These are phyloP conservation scores for Acanthaster planci DNA, from an alignment of 35 echinoderm and acorn worm species.

Conservation along the genomic window DNA sequence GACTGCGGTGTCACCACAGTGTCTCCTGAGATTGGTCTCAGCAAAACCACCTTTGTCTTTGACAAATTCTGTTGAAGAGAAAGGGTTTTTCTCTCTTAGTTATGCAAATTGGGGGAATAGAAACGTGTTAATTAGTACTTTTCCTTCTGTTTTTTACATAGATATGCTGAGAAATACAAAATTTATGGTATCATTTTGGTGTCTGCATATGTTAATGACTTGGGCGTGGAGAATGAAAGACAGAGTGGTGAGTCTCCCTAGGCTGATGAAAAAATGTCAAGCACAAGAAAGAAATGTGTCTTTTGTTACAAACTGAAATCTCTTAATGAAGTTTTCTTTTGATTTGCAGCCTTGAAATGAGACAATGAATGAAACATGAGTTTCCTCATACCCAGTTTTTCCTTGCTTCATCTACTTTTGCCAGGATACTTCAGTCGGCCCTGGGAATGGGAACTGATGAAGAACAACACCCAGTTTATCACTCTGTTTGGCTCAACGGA, in stretches of 20 bases:
- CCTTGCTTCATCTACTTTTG: background rate
- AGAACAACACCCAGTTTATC: slow-evolving; percentile 47
- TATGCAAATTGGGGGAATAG: background rate
- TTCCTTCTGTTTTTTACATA: slow-evolving; percentile 27
- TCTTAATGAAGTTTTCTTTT: too few species aligned
- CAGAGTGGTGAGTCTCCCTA: slow-evolving; percentile 58
- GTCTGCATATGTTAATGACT: slow-evolving; percentile 54
- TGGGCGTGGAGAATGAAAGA: slow-evolving; percentile 48
- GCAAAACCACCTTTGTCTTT: too few species aligned
- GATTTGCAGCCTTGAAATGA: too few species aligned
- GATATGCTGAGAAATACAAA: slow-evolving; percentile 81
- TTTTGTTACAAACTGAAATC: too few species aligned
- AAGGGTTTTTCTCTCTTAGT: too few species aligned
- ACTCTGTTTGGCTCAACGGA: slow-evolving; percentile 40
- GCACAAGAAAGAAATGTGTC: too few species aligned
- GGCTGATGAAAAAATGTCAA: too few species aligned
- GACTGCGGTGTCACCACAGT: too few species aligned
- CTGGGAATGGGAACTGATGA: slow-evolving; percentile 60
- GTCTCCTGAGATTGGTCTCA: too few species aligned
- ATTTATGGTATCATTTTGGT: slow-evolving; percentile 69
- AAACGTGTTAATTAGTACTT: background rate
- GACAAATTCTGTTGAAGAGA: too few species aligned
- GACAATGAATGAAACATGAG: too few species aligned
- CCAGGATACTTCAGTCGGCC: slow-evolving; percentile 52
- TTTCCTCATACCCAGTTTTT: too few species aligned